phyloP scores from a whole-genome alignment of 2,888 invertebrate species.

The Metallyticus violacea region DNA sequence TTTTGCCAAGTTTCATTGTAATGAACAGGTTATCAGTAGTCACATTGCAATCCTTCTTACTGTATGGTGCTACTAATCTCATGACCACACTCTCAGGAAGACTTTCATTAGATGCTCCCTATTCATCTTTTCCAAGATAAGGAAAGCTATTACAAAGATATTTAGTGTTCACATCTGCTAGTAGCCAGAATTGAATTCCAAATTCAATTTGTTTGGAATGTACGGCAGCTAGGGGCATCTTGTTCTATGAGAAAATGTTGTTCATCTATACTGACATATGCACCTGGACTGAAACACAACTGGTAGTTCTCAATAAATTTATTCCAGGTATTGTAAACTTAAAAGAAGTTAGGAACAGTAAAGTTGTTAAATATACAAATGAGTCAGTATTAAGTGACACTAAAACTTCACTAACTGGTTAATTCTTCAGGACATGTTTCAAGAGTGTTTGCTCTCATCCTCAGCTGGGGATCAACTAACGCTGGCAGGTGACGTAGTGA shows the following conservation, averaged over 20 bases:
- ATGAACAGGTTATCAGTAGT: slow-evolving; percentile 35
- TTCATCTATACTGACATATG: background rate
- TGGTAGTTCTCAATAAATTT: background rate
- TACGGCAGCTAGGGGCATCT: slow-evolving; percentile 39
- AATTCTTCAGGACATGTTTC: no score
- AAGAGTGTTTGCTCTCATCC: no score
- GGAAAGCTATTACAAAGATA: slow-evolving; percentile 37
- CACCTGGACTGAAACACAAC: background rate
- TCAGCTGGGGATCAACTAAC: no score
- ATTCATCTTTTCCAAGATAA: slow-evolving; percentile 36
- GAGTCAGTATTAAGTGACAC: no score
- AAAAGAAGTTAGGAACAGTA: background rate
- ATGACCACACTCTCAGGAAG: slow-evolving; percentile 37
- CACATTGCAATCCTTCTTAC: slow-evolving; percentile 33
- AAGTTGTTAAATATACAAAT: no score
- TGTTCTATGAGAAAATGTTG: background rate
- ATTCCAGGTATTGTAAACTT: background rate
- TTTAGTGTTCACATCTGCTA: slow-evolving; percentile 36
- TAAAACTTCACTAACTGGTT: no score
- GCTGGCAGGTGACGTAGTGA: no score
- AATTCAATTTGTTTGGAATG: slow-evolving; percentile 41
- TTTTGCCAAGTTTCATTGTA: slow-evolving; percentile 5
- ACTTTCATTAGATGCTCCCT: slow-evolving; percentile 29
- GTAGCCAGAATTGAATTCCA: slow-evolving; percentile 41
- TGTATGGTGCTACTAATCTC: slow-evolving; percentile 37